phyloP scores from a whole-genome alignment of 2,797 vertebrate species.

The Channa striata region DNA sequence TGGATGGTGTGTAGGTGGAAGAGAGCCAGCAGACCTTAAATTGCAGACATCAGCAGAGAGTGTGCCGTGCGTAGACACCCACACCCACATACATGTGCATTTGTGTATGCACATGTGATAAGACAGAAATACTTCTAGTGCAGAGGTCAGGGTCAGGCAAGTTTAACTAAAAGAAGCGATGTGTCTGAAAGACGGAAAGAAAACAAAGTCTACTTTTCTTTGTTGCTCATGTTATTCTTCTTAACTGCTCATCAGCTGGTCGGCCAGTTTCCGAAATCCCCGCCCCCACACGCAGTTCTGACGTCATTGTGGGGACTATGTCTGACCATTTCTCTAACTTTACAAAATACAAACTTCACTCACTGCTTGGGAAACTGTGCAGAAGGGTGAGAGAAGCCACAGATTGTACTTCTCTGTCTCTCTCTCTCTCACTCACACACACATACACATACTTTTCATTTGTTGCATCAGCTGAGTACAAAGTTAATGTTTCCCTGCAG shows the following conservation, averaged over 20 bases:
- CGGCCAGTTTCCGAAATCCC: not conserved
- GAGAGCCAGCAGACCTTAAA: conserved; percentile 50
- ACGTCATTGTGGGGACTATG: not conserved
- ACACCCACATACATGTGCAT: conserved; percentile 21
- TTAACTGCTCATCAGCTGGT: not conserved
- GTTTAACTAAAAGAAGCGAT: conserved; percentile 21
- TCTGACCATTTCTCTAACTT: not conserved
- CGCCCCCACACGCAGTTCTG: not conserved
- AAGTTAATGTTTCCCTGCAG: not conserved
- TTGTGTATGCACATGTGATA: conserved; percentile 16
- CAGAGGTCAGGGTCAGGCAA: conserved; percentile 25
- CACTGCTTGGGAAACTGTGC: not conserved
- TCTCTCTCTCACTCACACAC: no score
- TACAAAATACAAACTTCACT: not conserved
- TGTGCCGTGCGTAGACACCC: conserved; percentile 18
- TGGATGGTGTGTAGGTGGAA: conserved; percentile 70
- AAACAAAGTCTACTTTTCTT: conserved; percentile 6
- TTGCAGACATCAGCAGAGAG: conserved; percentile 73
- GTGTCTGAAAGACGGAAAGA: conserved; percentile 1
- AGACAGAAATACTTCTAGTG: conserved; percentile 20
- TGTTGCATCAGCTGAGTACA: no score
- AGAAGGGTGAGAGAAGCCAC: not conserved
- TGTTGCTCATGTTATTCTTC: not conserved
- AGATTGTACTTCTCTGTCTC: no score
- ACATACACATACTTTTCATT: no score